Percentiles rank a stretch among this genome's conserved stretches.
Conservation (phyloP, 2,113 vertebrate genomes). For the Corynorhinus townsendii region DNA sequence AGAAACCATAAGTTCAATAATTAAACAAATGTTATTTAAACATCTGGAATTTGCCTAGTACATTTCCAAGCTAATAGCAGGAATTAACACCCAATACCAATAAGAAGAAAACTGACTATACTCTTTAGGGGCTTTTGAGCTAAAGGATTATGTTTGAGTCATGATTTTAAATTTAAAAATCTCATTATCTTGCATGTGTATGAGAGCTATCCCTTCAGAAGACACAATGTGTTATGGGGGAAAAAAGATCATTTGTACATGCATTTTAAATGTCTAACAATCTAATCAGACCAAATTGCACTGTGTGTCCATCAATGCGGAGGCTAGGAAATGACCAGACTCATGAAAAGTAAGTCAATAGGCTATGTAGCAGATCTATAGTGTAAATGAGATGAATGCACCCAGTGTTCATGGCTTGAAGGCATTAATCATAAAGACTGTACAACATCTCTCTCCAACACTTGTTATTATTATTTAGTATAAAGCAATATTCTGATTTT, state of each 20-base stretch:
- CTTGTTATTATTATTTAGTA: not conserved
- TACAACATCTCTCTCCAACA: not conserved
- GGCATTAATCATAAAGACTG: not conserved
- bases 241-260: not conserved
- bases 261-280: not conserved
- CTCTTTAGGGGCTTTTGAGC: not conserved
- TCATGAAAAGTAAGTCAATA: not conserved
- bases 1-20: not conserved
- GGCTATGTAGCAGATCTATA: not conserved
- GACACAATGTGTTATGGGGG: not conserved
- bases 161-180: not conserved
- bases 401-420: not conserved
- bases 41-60: not conserved
- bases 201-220: not conserved
- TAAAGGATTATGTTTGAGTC: not conserved
- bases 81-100: not conserved
- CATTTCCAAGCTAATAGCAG: not conserved
- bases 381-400: not conserved
- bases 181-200: not conserved
- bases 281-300: not conserved
- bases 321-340: not conserved
- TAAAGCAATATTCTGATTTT: constrained; percentile 9
- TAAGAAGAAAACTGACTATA: not conserved
- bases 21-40: not conserved
- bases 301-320: not conserved